These are phyloP conservation scores for Mayetiola destructor DNA, from an alignment of 2,888 invertebrate species.

Conservation along the genomic window DNA sequence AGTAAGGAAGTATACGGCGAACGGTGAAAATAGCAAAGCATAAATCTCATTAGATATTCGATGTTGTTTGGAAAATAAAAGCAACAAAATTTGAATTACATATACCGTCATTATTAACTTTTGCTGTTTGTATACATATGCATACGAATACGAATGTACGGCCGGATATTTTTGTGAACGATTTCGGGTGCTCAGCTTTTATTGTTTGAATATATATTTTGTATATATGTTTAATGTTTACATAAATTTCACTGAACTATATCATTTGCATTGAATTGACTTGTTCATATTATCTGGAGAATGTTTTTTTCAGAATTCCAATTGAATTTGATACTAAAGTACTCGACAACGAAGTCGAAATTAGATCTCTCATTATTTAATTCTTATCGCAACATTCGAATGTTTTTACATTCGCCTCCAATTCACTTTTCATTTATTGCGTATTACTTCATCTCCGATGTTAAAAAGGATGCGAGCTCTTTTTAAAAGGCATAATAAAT, in stretches of 20 bases:
- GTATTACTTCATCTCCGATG: too few species aligned
- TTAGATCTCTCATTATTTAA: not conserved
- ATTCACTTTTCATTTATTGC: too few species aligned
- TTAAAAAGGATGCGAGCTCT: too few species aligned
- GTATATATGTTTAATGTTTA: too few species aligned
- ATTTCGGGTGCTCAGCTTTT: too few species aligned
- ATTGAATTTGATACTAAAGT: too few species aligned
- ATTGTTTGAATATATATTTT: too few species aligned
- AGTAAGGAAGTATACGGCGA: not conserved
- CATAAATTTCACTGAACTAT: too few species aligned
- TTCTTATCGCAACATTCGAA: constrained; percentile 2
- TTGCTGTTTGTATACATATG: not conserved
- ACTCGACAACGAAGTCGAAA: not conserved
- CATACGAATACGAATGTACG: not conserved
- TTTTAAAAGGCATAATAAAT: too few species aligned
- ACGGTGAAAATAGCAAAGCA: not conserved
- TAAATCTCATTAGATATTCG: constrained; percentile 8
- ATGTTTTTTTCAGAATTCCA: not conserved
- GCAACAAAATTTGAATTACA: not conserved
- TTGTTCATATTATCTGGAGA: too few species aligned
- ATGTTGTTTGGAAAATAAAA: not conserved
- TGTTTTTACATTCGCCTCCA: too few species aligned
- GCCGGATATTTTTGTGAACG: not conserved
- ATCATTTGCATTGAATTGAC: not conserved
- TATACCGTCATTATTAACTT: not conserved